These are phyloP conservation scores for Littorina saxatilis DNA, from an alignment of 1,140 invertebrate genomes.

Conservation along the genomic window DNA sequence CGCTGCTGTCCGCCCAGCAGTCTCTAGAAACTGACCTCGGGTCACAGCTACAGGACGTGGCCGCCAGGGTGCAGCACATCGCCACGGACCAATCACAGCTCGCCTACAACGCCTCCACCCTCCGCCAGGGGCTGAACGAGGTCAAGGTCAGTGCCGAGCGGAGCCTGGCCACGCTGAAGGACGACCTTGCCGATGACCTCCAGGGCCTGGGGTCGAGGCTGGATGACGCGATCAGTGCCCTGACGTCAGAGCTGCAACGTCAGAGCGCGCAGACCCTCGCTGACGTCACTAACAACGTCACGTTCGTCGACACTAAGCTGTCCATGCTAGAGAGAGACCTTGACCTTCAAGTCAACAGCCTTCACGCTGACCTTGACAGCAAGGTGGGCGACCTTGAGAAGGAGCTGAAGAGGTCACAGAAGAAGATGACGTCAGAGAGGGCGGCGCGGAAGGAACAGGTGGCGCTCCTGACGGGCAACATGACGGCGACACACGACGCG, in stretches of 20 bases:
- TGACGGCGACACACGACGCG: not conserved
- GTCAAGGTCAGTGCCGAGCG: not conserved
- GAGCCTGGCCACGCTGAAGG: not conserved
- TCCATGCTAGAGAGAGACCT: not conserved
- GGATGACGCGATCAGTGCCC: not conserved
- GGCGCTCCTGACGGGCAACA: not conserved
- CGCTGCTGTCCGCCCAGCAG: not conserved
- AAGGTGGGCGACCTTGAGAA: conserved; percentile 13
- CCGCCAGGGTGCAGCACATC: not conserved
- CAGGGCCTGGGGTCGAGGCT: not conserved
- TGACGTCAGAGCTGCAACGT: not conserved
- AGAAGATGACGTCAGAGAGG: not conserved
- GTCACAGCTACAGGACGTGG: not conserved
- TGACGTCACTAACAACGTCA: not conserved
- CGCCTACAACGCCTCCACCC: not conserved
- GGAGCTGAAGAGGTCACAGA: conserved; percentile 6
- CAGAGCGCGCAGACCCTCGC: not conserved
- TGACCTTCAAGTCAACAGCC: not conserved
- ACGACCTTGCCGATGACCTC: not conserved
- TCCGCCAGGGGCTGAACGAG: not conserved
- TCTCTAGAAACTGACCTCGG: not conserved
- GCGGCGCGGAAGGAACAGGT: not conserved
- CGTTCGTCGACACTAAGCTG: not conserved
- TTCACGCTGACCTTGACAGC: conserved; percentile 27
- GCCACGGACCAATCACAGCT: conserved; percentile 7